Base-by-base conservation (phyloP, 2,888 invertebrate genomes). In the Drosophila limbata region DNA sequence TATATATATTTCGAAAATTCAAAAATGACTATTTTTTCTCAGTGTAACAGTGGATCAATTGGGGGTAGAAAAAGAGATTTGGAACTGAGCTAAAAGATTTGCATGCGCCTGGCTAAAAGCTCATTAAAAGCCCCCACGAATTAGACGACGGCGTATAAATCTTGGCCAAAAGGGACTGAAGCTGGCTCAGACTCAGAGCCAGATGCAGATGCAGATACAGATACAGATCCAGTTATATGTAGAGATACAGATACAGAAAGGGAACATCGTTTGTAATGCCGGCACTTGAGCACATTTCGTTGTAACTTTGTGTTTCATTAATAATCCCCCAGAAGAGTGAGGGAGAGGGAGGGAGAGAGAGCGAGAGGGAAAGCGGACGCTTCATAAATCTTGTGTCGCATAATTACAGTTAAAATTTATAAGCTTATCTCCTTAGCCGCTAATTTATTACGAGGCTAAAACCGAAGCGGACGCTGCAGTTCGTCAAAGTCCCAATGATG, bases 381-480 rank as follows among this genome's bases (percentile, higher is more conserved):
- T 80, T 84, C 88, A 87, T 87, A 87, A 87, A 87, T 87, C 86
- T 87, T 87, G 79, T 81, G 88, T 82, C 89, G 83, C 88, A 85
- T 87, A 87, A 87, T 87, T 87, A 87, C 86, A 89, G 86, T 87
- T 90, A 89, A 87, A 88, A 88, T 88, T 88, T 88, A 88, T 89
- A 89, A 85, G 88, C 88, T 85, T 89, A 89, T 87, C 89, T 87
- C 89, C 79, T 88, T 88, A 90, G 85, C 82, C 81, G 88, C 89
- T 89, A 90, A 88, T 88, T 88, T 90, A 88, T 87, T 87, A 70
- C 48, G 48, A 47, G 39, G 42, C 40, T 48, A 28, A 28, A 28
- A 28, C 25, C 37, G 19, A 42, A 42, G 17, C 19, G 37, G 47
- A 28, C 35, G 57, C 68, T 80, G 79, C 81, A 80, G 84, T 87